A percentile compares a stretch with the other conserved stretches of the same genome.
These are phyloP conservation scores for Neosalanx taihuensis DNA, from an alignment of 2,797 vertebrate genomes.

Conservation along the genomic window DNA sequence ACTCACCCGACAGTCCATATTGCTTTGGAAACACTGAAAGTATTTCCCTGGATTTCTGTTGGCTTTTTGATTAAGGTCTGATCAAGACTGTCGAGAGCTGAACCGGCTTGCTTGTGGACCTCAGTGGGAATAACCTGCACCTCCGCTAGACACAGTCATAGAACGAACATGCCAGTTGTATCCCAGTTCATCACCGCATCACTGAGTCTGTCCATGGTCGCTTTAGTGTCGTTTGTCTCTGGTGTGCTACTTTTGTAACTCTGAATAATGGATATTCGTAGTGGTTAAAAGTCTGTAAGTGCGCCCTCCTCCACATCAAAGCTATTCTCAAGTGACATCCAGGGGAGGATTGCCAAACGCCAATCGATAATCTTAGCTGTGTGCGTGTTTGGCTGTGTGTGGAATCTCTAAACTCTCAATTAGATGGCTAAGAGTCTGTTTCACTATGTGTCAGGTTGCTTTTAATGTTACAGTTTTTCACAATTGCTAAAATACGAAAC, in stretches of 20 bases:
- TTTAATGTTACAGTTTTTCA: background rate
- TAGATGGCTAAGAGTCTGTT: background rate
- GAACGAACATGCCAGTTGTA: too few relatives aligned
- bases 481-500: too few relatives aligned
- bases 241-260: background rate
- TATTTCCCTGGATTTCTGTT: too few relatives aligned
- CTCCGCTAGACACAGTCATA: too few relatives aligned
- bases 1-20: too few relatives aligned
- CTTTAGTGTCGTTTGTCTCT: slow-evolving; percentile 39
- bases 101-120: too few relatives aligned
- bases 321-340: slow-evolving; percentile 1
- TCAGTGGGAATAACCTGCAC: too few relatives aligned
- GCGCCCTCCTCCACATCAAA: background rate
- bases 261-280: background rate
- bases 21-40: too few relatives aligned
- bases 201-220: too few relatives aligned
- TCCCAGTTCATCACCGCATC: too few relatives aligned
- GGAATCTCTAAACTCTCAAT: background rate
- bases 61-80: too few relatives aligned
- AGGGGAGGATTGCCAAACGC: background rate
- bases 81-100: too few relatives aligned
- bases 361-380: background rate
- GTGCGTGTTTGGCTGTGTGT: background rate
- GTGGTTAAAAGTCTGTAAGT: background rate
- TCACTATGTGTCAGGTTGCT: background rate